Percentiles rank a stretch among this genome's conserved stretches.
phyloP scores from a whole-genome alignment of 2,113 vertebrate species.

The Gymnorhina tibicen region DNA sequence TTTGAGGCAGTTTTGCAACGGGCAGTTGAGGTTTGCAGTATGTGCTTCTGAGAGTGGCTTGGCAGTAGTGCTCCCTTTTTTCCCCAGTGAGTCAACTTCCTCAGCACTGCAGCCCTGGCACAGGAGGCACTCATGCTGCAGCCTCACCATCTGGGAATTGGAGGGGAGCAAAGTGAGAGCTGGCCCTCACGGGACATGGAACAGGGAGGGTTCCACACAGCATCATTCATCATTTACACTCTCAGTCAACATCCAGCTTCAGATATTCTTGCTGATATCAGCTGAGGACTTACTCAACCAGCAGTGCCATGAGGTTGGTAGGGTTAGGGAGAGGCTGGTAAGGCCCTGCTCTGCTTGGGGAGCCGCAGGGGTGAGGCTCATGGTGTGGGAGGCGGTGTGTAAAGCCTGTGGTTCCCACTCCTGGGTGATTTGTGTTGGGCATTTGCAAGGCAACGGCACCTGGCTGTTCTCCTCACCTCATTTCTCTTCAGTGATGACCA shows the following conservation, averaged over 20 bases:
- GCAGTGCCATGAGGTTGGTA: background rate
- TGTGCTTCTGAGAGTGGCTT: constrained; percentile 26
- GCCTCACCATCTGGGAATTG: background rate
- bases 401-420: background rate
- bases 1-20: background rate
- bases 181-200: fast-evolving
- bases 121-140: background rate
- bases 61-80: background rate
- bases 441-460: background rate
- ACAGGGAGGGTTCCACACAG: background rate
- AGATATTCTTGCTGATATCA: background rate
- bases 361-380: fast-evolving
- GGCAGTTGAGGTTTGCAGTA: background rate
- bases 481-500: background rate
- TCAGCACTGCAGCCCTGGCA: background rate
- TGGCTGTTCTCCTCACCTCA: background rate
- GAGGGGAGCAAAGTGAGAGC: background rate
- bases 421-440: background rate
- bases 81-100: constrained; percentile 26
- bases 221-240: background rate
- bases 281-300: background rate
- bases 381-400: background rate
- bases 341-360: fast-evolving
- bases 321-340: background rate
- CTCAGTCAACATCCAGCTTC: background rate